Percentiles rank a stretch among this genome's conserved stretches.
phyloP scores from a whole-genome alignment of 2,888 invertebrate genomes.

The Melinaea marsaeus region DNA sequence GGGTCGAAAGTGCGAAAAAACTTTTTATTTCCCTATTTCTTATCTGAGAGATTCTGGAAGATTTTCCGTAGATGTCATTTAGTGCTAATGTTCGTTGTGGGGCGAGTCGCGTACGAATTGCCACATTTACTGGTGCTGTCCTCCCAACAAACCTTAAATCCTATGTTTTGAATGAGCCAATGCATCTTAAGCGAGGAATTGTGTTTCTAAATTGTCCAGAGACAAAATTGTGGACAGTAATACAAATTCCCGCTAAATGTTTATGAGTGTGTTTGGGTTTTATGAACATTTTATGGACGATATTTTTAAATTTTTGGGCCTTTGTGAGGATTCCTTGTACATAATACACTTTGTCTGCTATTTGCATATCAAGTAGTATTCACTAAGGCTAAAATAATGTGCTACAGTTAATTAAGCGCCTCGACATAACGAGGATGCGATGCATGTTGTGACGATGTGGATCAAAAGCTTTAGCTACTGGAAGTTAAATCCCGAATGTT shows the following conservation, averaged over 20 bases:
- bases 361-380: constrained; percentile 29
- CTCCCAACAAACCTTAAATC: constrained; percentile 62
- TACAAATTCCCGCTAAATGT: constrained; percentile 39
- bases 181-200: constrained; percentile 72
- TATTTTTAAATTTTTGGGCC: constrained; percentile 2
- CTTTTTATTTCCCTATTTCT: constrained; percentile 62
- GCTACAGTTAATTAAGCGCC: constrained; percentile 29
- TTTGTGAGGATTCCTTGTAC: background rate
- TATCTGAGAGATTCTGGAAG: constrained; percentile 59
- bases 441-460: constrained; percentile 26
- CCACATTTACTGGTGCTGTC: constrained; percentile 63
- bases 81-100: constrained; percentile 72
- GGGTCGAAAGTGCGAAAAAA: constrained; percentile 46
- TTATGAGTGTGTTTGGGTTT: constrained; percentile 23
- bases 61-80: constrained; percentile 75
- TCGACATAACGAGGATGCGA: constrained; percentile 25
- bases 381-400: constrained; percentile 24
- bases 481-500: constrained; percentile 14
- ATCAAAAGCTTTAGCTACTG: constrained; percentile 24
- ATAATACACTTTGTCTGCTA: constrained; percentile 3
- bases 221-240: constrained; percentile 49
- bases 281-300: background rate
- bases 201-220: constrained; percentile 59
- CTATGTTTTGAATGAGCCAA: constrained; percentile 70
- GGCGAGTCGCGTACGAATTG: constrained; percentile 71